phyloP scores from a whole-genome alignment of 1,140 invertebrate species.

The Sesamia nonagrioides region DNA sequence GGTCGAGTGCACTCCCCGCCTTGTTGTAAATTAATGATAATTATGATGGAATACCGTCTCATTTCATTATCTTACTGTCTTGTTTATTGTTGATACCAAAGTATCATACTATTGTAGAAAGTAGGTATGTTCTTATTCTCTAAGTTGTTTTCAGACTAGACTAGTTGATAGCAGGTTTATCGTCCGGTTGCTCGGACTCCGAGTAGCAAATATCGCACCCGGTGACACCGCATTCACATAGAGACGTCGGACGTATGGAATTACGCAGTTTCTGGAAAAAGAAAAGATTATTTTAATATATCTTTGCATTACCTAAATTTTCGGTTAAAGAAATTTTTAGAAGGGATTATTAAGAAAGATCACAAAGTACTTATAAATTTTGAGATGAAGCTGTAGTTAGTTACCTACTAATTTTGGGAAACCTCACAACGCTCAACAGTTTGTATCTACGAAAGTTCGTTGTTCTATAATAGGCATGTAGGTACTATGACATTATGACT shows the following conservation, averaged over 20 bases:
- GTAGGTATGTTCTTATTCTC: slow-evolving; percentile 46
- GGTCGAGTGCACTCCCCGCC: slow-evolving; percentile 67
- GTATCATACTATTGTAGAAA: slow-evolving; percentile 39
- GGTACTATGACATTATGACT: neutral
- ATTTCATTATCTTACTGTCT: slow-evolving; percentile 69
- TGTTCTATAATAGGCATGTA: too few species aligned
- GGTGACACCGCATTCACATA: slow-evolving; percentile 80
- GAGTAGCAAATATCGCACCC: slow-evolving; percentile 84
- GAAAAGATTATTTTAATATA: slow-evolving; percentile 21
- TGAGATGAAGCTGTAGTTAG: too few species aligned
- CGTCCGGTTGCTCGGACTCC: slow-evolving; percentile 79
- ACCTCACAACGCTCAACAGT: too few species aligned
- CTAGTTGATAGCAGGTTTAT: slow-evolving; percentile 80
- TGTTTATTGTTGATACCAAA: slow-evolving; percentile 74
- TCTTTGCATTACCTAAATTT: neutral
- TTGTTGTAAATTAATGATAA: slow-evolving; percentile 74
- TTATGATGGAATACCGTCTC: slow-evolving; percentile 66
- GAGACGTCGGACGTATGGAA: slow-evolving; percentile 78
- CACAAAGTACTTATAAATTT: too few species aligned
- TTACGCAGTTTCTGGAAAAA: slow-evolving; percentile 81
- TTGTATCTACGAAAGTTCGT: too few species aligned
- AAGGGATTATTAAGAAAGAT: neutral
- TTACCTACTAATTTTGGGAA: too few species aligned
- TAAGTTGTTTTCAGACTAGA: slow-evolving; percentile 65
- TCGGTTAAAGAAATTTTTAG: too few species aligned